These are phyloP conservation scores for Loripinus fragilis DNA, from an alignment of 2,888 invertebrate genomes.

Conservation along the genomic window DNA sequence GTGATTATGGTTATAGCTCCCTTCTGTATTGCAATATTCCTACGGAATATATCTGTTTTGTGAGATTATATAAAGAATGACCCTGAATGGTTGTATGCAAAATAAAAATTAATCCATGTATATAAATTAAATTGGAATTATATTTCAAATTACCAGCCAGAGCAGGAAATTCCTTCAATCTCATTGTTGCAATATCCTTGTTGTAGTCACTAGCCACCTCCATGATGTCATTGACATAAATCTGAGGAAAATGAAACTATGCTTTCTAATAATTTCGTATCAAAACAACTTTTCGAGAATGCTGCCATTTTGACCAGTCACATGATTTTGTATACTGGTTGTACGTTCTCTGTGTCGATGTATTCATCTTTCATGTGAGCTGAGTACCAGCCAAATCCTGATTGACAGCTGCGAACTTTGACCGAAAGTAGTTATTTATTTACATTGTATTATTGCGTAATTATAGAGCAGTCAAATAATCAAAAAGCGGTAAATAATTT, in stretches of 20 bases:
- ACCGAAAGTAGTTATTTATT: slow-evolving; percentile 62
- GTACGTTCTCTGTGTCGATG: background rate
- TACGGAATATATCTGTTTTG: no score
- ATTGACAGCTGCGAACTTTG: slow-evolving; percentile 54
- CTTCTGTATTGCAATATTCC: no score
- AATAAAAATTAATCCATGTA: no score
- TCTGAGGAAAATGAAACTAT: background rate
- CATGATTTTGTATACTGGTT: slow-evolving; percentile 51
- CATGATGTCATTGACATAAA: background rate
- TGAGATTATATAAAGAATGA: no score
- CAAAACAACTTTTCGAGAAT: slow-evolving; percentile 26
- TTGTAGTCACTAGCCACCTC: slow-evolving; percentile 23
- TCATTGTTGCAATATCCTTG: slow-evolving; percentile 35
- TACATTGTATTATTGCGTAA: slow-evolving; percentile 54
- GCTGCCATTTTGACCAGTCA: slow-evolving; percentile 68
- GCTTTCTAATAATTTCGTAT: background rate
- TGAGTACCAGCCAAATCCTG: background rate
- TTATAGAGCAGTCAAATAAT: background rate
- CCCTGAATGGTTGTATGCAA: no score
- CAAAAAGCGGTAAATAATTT: background rate
- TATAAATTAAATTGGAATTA: no score
- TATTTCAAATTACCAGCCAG: slow-evolving; percentile 62
- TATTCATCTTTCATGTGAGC: background rate
- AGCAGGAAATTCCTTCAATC: slow-evolving; percentile 59
- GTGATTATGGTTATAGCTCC: no score